Evolutionary conservation across 2,888 invertebrate species (phyloP), one percentile per base, ranked within the genome.

Genomic region (Erebia ligea): DNA sequence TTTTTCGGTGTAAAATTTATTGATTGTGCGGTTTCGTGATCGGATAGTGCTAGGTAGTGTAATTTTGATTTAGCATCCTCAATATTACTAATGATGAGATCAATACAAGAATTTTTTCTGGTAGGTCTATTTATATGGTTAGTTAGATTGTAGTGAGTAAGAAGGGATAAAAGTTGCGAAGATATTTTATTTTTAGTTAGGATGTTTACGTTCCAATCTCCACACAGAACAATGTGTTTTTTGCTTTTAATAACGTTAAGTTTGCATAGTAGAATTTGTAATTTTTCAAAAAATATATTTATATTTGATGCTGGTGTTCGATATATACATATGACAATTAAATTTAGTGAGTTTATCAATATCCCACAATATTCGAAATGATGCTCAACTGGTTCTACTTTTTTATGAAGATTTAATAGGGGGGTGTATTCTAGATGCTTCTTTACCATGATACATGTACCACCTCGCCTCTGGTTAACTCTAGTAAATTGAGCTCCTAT

Each of bases 231-330:
- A 4, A 48, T 34, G 15, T 58, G 13, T 34, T 58, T 56, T 9
- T 56, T 56, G 19, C 19, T 21, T 56, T 56, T 56, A 21, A 56
- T 56, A 11, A 56, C 56, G 2, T 56, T 56, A 9, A 56, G 11
- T 10, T 56, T 56, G 21, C 56, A 56, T 21, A 56, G 10, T 21
- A 56, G 21, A 1, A 56, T 6, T 21, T 56, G 19, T 10, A 56
- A 11, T 11, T 56, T 56, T 6, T 56, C 21, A 21, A 56, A 56
- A 11, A 56, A 56, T 10, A 56, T 56, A 56, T 19, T 56, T 56
- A 56, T 21, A 56, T 56, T 56, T 9, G 56, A 56, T 10, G 21
- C 56, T 9, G 56, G 56, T 56, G 56, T 56, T 4, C 56, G 56
- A 56, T 56, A 21, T 4, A 56, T 21, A 10, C 19, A 56, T 17